Evolutionary conservation across 2,113 vertebrate genomes (phyloP).

Genomic region (Megaceryle torquata): DNA sequence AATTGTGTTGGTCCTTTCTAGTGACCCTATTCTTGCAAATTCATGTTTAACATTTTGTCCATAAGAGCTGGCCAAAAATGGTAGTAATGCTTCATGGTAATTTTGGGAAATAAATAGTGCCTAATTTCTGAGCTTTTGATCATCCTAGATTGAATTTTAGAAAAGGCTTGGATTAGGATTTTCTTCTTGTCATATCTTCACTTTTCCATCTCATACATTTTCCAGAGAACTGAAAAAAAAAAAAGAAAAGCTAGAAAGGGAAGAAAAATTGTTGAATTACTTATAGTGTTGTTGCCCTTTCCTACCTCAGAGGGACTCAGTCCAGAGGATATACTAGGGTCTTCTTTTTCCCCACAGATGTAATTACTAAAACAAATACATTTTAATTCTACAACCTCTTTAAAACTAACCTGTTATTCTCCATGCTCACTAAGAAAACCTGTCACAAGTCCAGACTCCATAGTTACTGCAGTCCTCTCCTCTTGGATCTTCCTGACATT

Average conservation of each 20-base stretch:
- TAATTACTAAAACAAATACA: neutral
- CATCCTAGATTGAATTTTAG: neutral
- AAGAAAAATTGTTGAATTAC: neutral
- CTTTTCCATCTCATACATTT: neutral
- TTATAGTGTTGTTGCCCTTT: neutral
- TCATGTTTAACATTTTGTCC: neutral
- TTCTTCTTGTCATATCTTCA: neutral
- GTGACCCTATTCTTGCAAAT: neutral
- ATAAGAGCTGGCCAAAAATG: neutral
- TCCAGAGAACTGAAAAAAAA: neutral
- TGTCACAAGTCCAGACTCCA: neutral
- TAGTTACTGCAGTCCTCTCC: neutral
- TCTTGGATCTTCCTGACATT: neutral
- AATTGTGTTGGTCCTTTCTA: neutral
- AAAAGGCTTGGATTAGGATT: neutral
- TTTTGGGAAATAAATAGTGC: neutral
- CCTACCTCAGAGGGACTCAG: neutral
- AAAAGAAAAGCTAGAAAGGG: neutral
- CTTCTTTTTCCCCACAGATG: neutral
- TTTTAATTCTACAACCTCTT: neutral
- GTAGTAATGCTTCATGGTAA: neutral
- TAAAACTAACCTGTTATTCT: neutral
- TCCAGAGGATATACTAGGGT: neutral
- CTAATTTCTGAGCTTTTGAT: neutral
- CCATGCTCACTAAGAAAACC: neutral